Conservation (phyloP, 2,797 vertebrate species). For the Allobates femoralis region DNA sequence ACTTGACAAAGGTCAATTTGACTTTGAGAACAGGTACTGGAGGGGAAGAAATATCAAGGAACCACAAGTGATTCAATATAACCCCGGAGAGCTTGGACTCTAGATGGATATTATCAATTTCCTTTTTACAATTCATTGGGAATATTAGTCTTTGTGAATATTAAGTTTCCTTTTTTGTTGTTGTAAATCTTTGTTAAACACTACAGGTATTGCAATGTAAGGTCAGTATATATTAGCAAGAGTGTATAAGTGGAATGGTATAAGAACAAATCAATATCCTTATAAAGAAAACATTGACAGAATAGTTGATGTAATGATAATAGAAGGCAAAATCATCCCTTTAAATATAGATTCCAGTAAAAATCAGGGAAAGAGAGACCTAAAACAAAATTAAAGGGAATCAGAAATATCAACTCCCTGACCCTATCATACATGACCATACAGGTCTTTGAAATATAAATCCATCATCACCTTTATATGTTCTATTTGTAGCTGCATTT, state of each 20-base stretch:
- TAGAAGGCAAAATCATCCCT: neutral
- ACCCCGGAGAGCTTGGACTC: neutral
- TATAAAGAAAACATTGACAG: neutral
- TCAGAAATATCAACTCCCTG: no score
- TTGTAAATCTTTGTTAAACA: neutral
- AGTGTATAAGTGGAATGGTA: no score
- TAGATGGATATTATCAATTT: neutral
- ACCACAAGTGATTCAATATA: constrained; percentile 37
- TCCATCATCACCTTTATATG: no score
- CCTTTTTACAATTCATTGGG: neutral
- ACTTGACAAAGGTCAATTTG: constrained; percentile 46
- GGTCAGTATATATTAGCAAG: no score
- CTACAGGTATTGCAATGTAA: no score
- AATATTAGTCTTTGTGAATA: neutral
- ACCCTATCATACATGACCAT: no score
- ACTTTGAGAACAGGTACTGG: constrained; percentile 35
- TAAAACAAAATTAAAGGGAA: neutral
- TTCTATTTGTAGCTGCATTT: no score
- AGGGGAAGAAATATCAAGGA: constrained; percentile 33
- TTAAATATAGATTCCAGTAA: constrained; percentile 8
- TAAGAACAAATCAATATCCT: neutral
- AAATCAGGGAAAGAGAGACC: neutral
- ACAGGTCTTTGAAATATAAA: no score
- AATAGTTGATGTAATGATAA: constrained; percentile 1
- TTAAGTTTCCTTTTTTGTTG: neutral